Evolutionary conservation across 2,797 vertebrate species (phyloP).

Genomic region (Lutjanus argentimaculatus): DNA sequence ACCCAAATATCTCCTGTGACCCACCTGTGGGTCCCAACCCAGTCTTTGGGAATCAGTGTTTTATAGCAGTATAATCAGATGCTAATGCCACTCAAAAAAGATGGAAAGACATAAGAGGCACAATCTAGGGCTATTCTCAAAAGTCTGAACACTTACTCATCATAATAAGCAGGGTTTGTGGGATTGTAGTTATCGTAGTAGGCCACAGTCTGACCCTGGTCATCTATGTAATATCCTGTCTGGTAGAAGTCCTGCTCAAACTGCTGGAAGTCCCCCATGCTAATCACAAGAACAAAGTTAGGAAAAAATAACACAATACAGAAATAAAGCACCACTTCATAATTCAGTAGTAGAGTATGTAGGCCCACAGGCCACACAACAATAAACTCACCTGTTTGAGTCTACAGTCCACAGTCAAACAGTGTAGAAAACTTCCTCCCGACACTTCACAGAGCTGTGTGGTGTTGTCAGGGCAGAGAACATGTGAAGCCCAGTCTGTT

Average conservation of each 20-base stretch:
- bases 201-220: conserved; percentile 77
- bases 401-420: neutral
- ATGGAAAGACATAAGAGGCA: neutral
- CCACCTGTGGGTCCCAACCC: too few species aligned
- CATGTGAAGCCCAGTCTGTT: conserved; percentile 28
- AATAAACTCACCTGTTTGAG: conserved; percentile 29
- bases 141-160: conserved; percentile 29
- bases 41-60: too few species aligned
- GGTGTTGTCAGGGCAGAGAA: conserved; percentile 20
- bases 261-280: conserved; percentile 88
- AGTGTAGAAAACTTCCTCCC: neutral
- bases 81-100: neutral
- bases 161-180: neutral
- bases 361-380: neutral
- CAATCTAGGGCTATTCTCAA: neutral
- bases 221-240: conserved; percentile 88
- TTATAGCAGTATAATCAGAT: neutral
- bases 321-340: neutral
- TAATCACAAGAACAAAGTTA: conserved; percentile 48
- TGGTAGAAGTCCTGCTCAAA: conserved; percentile 91
- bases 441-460: conserved; percentile 23
- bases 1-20: too few species aligned
- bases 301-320: neutral
- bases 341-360: neutral
- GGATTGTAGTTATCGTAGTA: conserved; percentile 33